phyloP scores from a whole-genome alignment of 1,140 invertebrate genomes.

The Thaumetopoea pityocampa region DNA sequence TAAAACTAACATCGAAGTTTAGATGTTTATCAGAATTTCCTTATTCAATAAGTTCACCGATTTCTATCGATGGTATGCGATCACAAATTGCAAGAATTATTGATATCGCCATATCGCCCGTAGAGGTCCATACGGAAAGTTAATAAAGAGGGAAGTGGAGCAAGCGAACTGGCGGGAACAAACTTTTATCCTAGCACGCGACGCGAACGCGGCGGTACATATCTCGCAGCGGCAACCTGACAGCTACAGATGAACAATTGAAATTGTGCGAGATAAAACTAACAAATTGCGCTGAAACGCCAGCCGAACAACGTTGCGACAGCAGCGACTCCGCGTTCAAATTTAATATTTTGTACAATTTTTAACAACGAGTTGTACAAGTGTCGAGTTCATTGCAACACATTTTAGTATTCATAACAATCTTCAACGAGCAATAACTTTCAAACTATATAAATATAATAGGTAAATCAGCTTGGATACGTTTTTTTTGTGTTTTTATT shows the following conservation, averaged over 20 bases:
- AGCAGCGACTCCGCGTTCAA: constrained; percentile 44
- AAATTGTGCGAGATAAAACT: constrained; percentile 74
- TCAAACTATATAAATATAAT: no score
- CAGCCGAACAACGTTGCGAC: constrained; percentile 57
- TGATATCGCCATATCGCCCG: constrained; percentile 56
- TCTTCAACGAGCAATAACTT: no score
- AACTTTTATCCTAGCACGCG: constrained; percentile 60
- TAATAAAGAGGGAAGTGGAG: constrained; percentile 66
- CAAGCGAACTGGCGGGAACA: constrained; percentile 63
- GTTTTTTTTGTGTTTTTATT: no score
- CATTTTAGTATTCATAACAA: no score
- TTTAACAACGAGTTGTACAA: no score
- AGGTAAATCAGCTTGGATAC: no score
- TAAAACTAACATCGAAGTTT: no score
- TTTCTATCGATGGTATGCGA: constrained; percentile 36
- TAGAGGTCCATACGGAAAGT: constrained; percentile 61
- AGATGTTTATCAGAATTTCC: constrained; percentile 15
- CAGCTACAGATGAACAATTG: constrained; percentile 74
- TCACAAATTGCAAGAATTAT: constrained; percentile 61
- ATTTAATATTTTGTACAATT: no score
- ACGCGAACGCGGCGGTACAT: constrained; percentile 63
- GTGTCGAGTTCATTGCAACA: no score
- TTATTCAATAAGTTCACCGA: constrained; percentile 9
- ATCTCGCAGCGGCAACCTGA: constrained; percentile 66
- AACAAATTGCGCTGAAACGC: constrained; percentile 55